phyloP scores from a whole-genome alignment of 2,888 invertebrate species.

The Drosophila tripunctata region DNA sequence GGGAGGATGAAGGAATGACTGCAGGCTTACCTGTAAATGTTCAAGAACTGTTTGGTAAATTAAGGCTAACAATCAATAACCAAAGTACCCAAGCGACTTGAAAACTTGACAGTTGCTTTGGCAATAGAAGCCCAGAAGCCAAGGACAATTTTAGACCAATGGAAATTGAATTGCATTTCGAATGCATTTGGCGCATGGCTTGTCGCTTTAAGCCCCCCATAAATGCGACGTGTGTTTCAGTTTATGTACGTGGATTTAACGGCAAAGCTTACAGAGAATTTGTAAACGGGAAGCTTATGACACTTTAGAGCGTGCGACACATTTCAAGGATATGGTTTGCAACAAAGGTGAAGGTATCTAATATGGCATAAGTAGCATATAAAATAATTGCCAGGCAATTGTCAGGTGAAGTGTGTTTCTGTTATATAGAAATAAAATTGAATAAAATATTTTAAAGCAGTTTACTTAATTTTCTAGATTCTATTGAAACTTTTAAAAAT shows the following conservation, averaged over 20 bases:
- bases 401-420: no score
- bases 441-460: no score
- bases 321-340: not conserved
- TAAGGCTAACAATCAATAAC: conserved; percentile 57
- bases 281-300: conserved; percentile 17
- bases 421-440: no score
- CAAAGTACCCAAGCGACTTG: conserved; percentile 24
- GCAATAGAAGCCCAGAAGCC: conserved; percentile 12
- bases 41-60: conserved; percentile 39
- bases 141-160: conserved; percentile 28
- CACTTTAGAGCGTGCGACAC: not conserved
- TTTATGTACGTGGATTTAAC: conserved; percentile 35
- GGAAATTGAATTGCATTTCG: conserved; percentile 73
- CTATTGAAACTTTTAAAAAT: no score
- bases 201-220: conserved; percentile 26
- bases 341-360: not conserved
- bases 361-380: no score
- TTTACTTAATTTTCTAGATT: no score
- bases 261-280: conserved; percentile 33
- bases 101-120: conserved; percentile 10
- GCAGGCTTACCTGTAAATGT: conserved; percentile 11
- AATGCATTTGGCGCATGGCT: conserved; percentile 58
- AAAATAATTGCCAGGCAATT: no score
- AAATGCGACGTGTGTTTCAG: conserved; percentile 22
- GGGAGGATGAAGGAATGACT: not conserved